These are phyloP conservation scores for Drosophila eugracilis DNA, from an alignment of 1,140 invertebrate species.

Conservation along the genomic window DNA sequence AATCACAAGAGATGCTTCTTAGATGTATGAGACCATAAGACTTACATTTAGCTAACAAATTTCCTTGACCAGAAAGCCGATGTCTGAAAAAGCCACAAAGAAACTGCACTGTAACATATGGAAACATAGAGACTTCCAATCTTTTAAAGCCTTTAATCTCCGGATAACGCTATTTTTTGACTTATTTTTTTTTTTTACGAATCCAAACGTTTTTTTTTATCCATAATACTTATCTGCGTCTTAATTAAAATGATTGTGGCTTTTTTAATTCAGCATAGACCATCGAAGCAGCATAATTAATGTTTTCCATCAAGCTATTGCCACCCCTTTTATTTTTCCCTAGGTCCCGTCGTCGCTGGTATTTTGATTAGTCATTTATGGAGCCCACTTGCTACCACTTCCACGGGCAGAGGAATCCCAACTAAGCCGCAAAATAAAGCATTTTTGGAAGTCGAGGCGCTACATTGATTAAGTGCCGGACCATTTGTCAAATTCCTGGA, in stretches of 20 bases:
- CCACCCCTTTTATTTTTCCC: neutral
- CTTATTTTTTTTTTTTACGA: no score
- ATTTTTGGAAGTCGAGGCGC: conserved; percentile 15
- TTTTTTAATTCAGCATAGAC: neutral
- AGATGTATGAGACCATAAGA: neutral
- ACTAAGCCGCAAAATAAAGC: conserved; percentile 5
- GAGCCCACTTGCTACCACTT: neutral
- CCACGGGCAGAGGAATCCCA: neutral
- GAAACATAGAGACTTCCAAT: no score
- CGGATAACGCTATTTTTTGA: no score
- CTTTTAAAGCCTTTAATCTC: no score
- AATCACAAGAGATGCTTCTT: neutral
- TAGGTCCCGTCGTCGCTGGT: conserved; percentile 10
- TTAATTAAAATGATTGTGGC: neutral
- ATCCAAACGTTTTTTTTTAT: neutral
- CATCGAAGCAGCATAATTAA: conserved; percentile 11
- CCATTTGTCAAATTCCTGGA: conserved; percentile 52
- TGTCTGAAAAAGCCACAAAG: no score
- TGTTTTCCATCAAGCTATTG: conserved; percentile 1
- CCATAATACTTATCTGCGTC: neutral
- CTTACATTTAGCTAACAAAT: neutral
- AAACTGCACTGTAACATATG: no score
- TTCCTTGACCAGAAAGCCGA: no score
- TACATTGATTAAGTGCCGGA: conserved; percentile 45
- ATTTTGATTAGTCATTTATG: conserved; percentile 35